phyloP scores from a whole-genome alignment of 2,113 vertebrate species.

The Crypturellus undulatus region DNA sequence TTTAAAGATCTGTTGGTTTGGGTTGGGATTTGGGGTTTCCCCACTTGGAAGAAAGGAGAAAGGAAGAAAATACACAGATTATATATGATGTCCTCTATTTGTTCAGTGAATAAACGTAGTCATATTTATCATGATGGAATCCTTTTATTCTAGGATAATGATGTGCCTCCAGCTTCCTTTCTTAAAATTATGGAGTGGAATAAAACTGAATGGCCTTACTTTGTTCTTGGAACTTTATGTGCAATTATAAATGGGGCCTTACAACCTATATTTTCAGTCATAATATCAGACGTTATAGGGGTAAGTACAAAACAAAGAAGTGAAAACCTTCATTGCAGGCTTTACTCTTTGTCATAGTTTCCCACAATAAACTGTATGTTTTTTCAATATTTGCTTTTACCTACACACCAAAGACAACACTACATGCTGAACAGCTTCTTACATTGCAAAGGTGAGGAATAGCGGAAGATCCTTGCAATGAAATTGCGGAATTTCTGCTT shows the following conservation, averaged over 20 bases:
- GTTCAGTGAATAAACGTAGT: not conserved
- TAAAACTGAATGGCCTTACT: conserved; percentile 85
- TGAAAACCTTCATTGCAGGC: not conserved
- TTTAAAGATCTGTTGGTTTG: not conserved
- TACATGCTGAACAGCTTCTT: not conserved
- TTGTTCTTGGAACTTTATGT: conserved; percentile 82
- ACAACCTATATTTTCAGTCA: conserved; percentile 85
- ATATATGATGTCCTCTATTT: accelerated
- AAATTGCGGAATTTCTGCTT: not conserved
- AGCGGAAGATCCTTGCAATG: not conserved
- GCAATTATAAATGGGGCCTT: conserved; percentile 82
- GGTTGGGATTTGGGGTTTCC: not conserved
- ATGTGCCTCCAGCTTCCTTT: conserved; percentile 81
- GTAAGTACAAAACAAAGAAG: conserved; percentile 67
- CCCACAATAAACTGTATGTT: not conserved
- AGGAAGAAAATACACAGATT: not conserved
- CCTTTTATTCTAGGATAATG: conserved; percentile 75
- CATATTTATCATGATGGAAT: not conserved
- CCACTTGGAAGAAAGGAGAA: not conserved
- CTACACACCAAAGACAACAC: not conserved
- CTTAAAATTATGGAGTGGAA: conserved; percentile 84
- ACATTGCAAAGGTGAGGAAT: not conserved
- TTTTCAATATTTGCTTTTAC: not conserved
- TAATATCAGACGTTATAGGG: conserved; percentile 87
- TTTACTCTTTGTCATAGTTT: not conserved